These are phyloP conservation scores for Chaetodon trifasciatus DNA, from an alignment of 2,797 vertebrate species.

Conservation along the genomic window DNA sequence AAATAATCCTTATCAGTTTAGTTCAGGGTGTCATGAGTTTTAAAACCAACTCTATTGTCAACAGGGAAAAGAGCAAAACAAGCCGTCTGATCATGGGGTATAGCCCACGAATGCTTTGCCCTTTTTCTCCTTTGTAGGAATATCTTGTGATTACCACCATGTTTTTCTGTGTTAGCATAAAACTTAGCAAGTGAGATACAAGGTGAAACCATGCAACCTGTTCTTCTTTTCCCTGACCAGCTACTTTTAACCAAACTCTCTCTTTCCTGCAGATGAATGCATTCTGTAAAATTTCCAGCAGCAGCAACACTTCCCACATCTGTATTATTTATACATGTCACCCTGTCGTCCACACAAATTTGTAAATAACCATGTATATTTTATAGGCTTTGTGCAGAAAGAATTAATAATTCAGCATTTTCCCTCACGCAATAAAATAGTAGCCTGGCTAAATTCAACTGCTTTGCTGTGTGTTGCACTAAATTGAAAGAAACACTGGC, in stretches of 20 bases:
- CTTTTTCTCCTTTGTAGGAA: constrained; percentile 14
- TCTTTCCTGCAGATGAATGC: constrained; percentile 33
- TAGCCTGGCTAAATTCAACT: constrained; percentile 37
- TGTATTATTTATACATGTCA: constrained; percentile 82
- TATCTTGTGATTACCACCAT: constrained; percentile 18
- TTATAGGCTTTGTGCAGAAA: constrained; percentile 74
- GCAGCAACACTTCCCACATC: constrained; percentile 61
- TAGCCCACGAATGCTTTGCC: neutral
- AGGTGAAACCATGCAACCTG: constrained; percentile 27
- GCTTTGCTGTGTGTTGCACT: constrained; percentile 26
- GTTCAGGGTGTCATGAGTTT: constrained; percentile 46
- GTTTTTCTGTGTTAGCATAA: constrained; percentile 1
- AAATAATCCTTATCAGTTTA: constrained; percentile 55
- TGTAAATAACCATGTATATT: constrained; percentile 84
- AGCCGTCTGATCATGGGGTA: constrained; percentile 35
- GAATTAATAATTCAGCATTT: constrained; percentile 81
- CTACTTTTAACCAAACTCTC: constrained; percentile 34
- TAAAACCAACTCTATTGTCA: constrained; percentile 51
- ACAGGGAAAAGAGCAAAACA: constrained; percentile 36
- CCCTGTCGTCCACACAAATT: constrained; percentile 65
- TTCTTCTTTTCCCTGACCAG: constrained; percentile 17
- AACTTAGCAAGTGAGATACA: constrained; percentile 4
- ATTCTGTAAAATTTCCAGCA: constrained; percentile 52
- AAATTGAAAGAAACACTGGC: constrained; percentile 17
- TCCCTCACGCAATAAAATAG: constrained; percentile 66